Base-by-base conservation (phyloP, 2,888 invertebrate genomes). In the Limnephilus auricula region DNA sequence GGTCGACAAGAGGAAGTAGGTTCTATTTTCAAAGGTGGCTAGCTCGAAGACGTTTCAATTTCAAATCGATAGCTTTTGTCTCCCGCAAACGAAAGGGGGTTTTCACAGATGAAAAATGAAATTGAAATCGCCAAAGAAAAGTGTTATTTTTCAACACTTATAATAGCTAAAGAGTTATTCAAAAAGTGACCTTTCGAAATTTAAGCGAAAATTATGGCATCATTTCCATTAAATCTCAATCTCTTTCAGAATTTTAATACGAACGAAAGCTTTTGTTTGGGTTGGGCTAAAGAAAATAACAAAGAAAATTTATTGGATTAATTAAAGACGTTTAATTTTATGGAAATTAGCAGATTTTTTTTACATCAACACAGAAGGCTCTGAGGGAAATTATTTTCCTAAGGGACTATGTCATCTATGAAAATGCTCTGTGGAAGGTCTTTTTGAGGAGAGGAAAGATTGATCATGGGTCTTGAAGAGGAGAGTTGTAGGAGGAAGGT, bases 41-140 rank as follows among this genome's bases (percentile, higher is more conserved):
- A 87, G 65, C 32, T 87, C 87, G 87, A 87, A 87, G 87, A 87
- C 87, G 87, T 78, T 87, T 87, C 87, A 87, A 87, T 87, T 87
- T 65, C 87, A n/a, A 87, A 87, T 87, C 87, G 65, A 87, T 87
- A 87, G 87, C 87, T 87, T 87, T 87, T 87, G 87, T 78, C 78
- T n/a, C 86, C 65, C 25, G 12, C 18, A 65, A 65, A 65, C n/a
- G 78, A 87, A 87, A 78, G 78, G 30, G 87, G 87, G 65, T 65
- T 86, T 86, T 50, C 65, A 18, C 50, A 31, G 65, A 45, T 87
- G 78, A 87, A 87, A 87, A 87, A 87, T 78, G 50, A 87, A 30
- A 32, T 78, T 84, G 40, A 84, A 84, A 84, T 25, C 37, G 84
- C 82, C 25, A 18, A n/a, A 32, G 18, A 32, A 82, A 15, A 31